A percentile compares a stretch with the other conserved stretches of the same genome.
phyloP scores from a whole-genome alignment of 2,888 invertebrate genomes.

The Diadegma fenestrale region DNA sequence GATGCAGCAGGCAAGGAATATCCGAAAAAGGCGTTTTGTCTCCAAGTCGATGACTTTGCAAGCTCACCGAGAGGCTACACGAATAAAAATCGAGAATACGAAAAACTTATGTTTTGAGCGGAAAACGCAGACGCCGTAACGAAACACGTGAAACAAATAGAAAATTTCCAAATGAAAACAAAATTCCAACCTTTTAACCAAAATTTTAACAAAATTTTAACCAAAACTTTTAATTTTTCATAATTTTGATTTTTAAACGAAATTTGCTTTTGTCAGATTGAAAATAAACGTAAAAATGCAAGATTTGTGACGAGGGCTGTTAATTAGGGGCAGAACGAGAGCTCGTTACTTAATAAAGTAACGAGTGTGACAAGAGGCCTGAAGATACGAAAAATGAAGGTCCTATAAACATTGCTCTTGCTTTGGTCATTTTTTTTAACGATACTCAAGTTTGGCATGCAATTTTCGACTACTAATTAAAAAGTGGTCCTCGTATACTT shows the following conservation, averaged over 20 bases:
- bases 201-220: no score
- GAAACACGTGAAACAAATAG: no score
- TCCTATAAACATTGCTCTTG: constrained; percentile 23
- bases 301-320: neutral
- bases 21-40: constrained; percentile 49
- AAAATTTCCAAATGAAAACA: neutral
- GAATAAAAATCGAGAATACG: constrained; percentile 10
- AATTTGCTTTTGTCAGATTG: neutral
- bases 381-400: constrained; percentile 39
- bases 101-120: neutral
- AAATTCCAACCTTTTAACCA: no score
- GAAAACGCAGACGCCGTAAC: neutral
- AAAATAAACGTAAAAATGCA: neutral
- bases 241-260: no score
- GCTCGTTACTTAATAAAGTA: constrained; percentile 10
- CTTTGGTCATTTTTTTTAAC: constrained; percentile 42
- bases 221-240: no score
- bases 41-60: constrained; percentile 45
- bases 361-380: neutral
- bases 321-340: neutral
- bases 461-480: constrained; percentile 64
- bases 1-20: constrained; percentile 29
- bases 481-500: constrained; percentile 52
- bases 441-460: constrained; percentile 61
- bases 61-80: constrained; percentile 21